Percentiles rank a stretch among this genome's conserved stretches.
Evolutionary conservation across 2,113 vertebrate species (phyloP).

Genomic region (Shinisaurus crocodilurus): DNA sequence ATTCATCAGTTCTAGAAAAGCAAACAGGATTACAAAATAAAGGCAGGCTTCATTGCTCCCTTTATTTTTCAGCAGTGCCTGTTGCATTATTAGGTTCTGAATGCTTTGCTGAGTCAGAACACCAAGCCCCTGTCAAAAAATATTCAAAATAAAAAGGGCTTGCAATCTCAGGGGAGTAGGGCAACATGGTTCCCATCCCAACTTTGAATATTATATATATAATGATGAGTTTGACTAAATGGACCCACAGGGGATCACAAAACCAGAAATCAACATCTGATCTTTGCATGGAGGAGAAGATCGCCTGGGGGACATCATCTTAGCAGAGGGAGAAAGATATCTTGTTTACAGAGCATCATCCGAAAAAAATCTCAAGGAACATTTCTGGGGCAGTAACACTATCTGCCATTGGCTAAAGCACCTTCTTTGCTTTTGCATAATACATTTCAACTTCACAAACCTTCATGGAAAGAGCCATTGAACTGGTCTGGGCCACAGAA

Average conservation of each 20-base stretch:
- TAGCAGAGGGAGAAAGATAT: not conserved
- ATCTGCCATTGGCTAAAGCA: not conserved
- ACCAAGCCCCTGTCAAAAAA: constrained; percentile 73
- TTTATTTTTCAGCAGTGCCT: constrained; percentile 73
- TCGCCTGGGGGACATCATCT: not conserved
- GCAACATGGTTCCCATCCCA: constrained; percentile 38
- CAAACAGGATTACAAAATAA: constrained; percentile 93
- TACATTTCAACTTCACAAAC: not conserved
- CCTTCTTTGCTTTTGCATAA: not conserved
- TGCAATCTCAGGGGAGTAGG: constrained; percentile 31
- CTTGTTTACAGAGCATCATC: not conserved
- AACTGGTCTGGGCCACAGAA: not conserved
- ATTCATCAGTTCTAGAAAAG: constrained; percentile 92
- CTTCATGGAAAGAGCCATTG: not conserved
- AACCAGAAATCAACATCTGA: rapidly evolving
- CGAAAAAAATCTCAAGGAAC: not conserved
- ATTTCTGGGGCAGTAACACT: not conserved
- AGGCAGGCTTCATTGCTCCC: constrained; percentile 72
- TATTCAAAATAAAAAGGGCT: constrained; percentile 60
- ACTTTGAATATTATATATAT: not conserved
- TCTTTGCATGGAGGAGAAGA: not conserved
- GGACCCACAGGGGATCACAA: not conserved
- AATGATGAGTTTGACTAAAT: not conserved
- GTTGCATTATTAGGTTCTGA: constrained; percentile 49
- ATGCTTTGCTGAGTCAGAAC: constrained; percentile 78